Evolutionary conservation across 2,888 invertebrate species (phyloP).

Genomic region (Adelphocoris suturalis): DNA sequence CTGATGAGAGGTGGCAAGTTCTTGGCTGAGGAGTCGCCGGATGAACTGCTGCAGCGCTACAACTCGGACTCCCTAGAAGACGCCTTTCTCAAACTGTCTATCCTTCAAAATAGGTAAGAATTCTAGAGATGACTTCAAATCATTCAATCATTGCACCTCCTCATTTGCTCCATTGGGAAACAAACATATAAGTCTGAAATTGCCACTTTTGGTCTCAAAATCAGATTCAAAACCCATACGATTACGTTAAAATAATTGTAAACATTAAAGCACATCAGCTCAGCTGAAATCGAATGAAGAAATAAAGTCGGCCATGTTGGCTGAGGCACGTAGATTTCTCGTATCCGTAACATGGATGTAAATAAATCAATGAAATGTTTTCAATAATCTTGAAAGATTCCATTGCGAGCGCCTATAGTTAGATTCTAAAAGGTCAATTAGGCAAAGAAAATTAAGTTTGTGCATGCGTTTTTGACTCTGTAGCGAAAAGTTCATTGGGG

Average conservation of each 20-base stretch:
- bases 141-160: neutral
- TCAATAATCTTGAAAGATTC: too few species aligned
- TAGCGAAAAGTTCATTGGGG: too few species aligned
- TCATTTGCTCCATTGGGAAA: neutral
- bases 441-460: too few species aligned
- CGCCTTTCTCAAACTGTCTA: slow-evolving; percentile 89
- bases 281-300: too few species aligned
- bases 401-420: too few species aligned
- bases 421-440: too few species aligned
- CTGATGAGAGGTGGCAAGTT: slow-evolving; percentile 91
- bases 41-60: slow-evolving; percentile 85
- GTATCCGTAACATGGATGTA: too few species aligned
- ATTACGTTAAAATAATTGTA: neutral
- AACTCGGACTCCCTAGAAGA: slow-evolving; percentile 87
- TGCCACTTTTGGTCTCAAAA: neutral
- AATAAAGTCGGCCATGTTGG: too few species aligned
- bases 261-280: too few species aligned
- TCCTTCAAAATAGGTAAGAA: slow-evolving; percentile 84
- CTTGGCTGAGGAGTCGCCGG: slow-evolving; percentile 90
- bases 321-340: too few species aligned
- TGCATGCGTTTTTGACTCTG: too few species aligned
- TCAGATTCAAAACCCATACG: neutral
- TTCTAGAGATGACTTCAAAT: neutral
- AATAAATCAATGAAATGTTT: too few species aligned
- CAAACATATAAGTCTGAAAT: neutral